Conservation (phyloP, 2,113 vertebrate species). For the Cyphomyrus plagiostoma region DNA sequence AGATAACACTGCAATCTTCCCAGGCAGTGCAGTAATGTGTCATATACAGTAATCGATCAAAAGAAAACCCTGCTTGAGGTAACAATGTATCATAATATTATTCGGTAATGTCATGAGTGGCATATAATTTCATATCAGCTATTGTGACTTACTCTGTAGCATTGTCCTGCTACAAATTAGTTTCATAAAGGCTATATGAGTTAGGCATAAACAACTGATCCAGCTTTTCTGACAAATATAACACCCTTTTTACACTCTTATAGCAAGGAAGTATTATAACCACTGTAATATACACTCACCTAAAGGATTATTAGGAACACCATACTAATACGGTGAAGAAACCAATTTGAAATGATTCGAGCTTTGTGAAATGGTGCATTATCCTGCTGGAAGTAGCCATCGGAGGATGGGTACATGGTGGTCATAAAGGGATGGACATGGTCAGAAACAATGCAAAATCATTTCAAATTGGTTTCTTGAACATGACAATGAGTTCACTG, state of each 20-base stretch:
- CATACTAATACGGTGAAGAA: too few species aligned
- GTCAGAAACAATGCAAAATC: too few species aligned
- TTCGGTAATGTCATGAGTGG: not conserved
- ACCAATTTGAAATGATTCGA: too few species aligned
- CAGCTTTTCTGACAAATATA: not conserved
- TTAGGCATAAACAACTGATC: not conserved
- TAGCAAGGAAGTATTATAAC: not conserved
- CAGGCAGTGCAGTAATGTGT: not conserved
- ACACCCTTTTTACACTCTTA: not conserved
- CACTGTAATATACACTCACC: not conserved
- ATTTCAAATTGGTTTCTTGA: too few species aligned
- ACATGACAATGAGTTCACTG: too few species aligned
- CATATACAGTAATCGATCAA: slow-evolving; percentile 1
- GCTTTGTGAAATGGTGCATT: too few species aligned
- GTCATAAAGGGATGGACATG: too few species aligned
- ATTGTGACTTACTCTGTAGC: not conserved
- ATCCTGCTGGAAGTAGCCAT: too few species aligned
- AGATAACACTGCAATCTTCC: not conserved
- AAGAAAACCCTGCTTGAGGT: not conserved
- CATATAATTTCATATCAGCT: not conserved
- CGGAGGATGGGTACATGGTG: too few species aligned
- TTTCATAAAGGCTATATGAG: not conserved
- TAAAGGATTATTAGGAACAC: too few species aligned
- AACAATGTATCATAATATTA: slow-evolving; percentile 2
- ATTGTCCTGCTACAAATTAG: not conserved